Conservation (phyloP, 2,888 invertebrate genomes). For the Apoda limacodes region DNA sequence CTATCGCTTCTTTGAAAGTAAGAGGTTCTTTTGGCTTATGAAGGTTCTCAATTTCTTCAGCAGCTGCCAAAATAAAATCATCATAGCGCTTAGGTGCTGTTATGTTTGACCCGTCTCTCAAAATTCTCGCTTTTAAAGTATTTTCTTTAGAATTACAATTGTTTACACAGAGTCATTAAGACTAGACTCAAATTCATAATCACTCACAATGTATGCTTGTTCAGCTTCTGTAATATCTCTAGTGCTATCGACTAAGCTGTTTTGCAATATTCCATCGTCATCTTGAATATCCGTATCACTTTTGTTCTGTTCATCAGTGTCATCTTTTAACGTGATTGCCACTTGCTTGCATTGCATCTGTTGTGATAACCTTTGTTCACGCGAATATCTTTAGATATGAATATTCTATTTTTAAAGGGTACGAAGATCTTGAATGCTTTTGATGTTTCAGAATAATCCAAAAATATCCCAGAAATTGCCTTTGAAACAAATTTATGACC, state of each 20-base stretch:
- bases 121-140: too few species aligned
- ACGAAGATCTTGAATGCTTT: conserved; percentile 6
- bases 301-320: background rate
- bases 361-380: too few species aligned
- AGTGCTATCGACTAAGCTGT: background rate
- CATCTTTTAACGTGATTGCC: background rate
- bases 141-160: too few species aligned
- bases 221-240: background rate
- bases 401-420: background rate
- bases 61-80: background rate
- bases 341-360: too few species aligned
- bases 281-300: background rate
- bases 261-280: background rate
- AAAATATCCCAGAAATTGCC: conserved; percentile 6
- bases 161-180: too few species aligned
- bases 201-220: background rate
- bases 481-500: conserved; percentile 8
- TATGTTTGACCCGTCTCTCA: background rate
- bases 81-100: background rate
- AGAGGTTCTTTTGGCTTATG: background rate
- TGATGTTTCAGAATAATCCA: conserved; percentile 1
- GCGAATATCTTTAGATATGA: conserved; percentile 3
- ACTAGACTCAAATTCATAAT: background rate
- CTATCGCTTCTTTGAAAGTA: background rate
- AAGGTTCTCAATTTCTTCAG: too few species aligned